Percentiles rank a stretch among this genome's conserved stretches.
Evolutionary conservation across 1,140 invertebrate genomes (phyloP).

Genomic region (Cardiocondyla obscurior): DNA sequence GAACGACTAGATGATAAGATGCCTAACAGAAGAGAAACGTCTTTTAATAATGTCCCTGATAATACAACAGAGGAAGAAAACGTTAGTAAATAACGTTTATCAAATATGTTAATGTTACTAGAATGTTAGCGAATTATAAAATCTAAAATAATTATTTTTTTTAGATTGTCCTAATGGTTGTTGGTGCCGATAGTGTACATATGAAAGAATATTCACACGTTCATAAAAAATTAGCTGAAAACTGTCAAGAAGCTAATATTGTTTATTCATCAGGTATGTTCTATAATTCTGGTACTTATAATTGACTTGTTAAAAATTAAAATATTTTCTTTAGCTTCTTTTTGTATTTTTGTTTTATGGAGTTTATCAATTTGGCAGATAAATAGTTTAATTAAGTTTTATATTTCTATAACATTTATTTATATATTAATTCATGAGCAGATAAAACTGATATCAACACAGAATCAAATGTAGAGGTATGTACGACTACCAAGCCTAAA

Average conservation of each 20-base stretch:
- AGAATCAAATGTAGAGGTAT: constrained; percentile 40
- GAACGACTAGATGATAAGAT: constrained; percentile 74
- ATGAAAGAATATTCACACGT: constrained; percentile 79
- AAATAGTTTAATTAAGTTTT: no score
- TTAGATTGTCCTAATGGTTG: constrained; percentile 83
- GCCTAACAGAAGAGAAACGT: constrained; percentile 57
- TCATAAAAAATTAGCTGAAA: constrained; percentile 69
- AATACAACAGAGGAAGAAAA: constrained; percentile 75
- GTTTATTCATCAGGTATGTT: constrained; percentile 50
- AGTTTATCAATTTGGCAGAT: no score
- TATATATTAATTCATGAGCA: constrained; percentile 55
- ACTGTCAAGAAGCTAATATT: constrained; percentile 52
- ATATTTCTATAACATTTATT: constrained; percentile 24
- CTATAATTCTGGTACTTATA: no score
- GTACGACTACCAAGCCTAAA: constrained; percentile 80
- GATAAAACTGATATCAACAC: constrained; percentile 59
- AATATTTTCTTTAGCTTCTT: no score
- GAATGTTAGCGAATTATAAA: no score
- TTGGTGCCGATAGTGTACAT: constrained; percentile 79
- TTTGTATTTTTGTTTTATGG: no score
- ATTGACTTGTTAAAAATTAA: no score
- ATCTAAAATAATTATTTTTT: constrained; percentile 71
- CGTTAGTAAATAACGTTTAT: constrained; percentile 54
- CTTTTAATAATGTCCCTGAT: constrained; percentile 68
- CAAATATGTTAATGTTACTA: neutral